phyloP scores from a whole-genome alignment of 2,113 vertebrate genomes.

The Xyrauchen texanus region DNA sequence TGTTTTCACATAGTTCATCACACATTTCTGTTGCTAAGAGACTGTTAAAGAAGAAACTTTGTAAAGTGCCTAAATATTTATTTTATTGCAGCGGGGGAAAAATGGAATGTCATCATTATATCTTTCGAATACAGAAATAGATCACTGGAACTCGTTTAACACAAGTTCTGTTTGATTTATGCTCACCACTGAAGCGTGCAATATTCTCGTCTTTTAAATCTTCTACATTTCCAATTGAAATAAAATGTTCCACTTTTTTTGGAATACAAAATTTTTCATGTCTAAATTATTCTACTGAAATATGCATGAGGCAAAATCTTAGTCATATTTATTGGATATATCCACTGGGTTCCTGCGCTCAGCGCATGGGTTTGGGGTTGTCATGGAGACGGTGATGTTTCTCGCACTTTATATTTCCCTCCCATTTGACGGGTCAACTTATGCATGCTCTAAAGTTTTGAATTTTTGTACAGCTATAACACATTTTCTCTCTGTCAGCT shows the following conservation, averaged over 20 bases:
- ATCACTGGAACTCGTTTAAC: not conserved
- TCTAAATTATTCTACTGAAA: constrained; percentile 4
- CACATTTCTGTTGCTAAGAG: constrained; percentile 8
- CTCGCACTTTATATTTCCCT: constrained; percentile 12
- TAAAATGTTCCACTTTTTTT: no score
- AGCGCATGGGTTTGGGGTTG: constrained; percentile 59
- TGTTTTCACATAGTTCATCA: constrained; percentile 6
- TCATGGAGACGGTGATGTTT: constrained; percentile 65
- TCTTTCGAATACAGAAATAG: not conserved
- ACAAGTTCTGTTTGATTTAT: not conserved
- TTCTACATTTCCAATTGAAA: no score
- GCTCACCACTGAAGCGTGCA: not conserved
- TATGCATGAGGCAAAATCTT: constrained; percentile 24
- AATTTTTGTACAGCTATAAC: not conserved
- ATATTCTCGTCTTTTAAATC: not conserved
- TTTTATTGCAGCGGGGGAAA: not conserved
- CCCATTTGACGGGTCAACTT: constrained; percentile 42
- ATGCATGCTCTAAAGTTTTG: constrained; percentile 33
- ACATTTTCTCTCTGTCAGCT: not conserved
- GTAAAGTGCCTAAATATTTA: not conserved
- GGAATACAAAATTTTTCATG: no score
- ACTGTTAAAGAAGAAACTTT: not conserved
- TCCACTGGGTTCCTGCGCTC: constrained; percentile 45
- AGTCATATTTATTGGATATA: constrained; percentile 48
- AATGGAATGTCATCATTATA: not conserved